Conservation (phyloP, 2,888 invertebrate species). For the Lepidocyrtoides sp. region DNA sequence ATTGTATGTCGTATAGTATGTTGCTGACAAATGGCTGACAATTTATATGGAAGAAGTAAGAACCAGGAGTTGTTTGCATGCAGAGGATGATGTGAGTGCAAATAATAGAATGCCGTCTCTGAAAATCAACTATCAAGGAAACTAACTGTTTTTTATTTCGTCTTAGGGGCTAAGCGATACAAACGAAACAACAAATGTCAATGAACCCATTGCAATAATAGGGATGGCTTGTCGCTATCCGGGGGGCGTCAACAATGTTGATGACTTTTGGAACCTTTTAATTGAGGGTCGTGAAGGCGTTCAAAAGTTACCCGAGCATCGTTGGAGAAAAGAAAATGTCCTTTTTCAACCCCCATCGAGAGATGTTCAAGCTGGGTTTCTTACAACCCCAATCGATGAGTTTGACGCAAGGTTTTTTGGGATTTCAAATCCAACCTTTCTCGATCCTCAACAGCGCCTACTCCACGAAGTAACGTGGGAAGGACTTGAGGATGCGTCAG, state of each 20-base stretch:
- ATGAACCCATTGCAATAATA: conserved; percentile 26
- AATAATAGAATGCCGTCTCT: too few relatives aligned
- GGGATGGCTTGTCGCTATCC: conserved; percentile 44
- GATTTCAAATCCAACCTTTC: conserved; percentile 15
- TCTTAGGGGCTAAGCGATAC: not conserved
- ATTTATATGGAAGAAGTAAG: conserved; percentile 55
- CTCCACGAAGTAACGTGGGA: conserved; percentile 53
- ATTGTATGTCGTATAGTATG: not conserved
- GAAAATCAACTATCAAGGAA: too few relatives aligned
- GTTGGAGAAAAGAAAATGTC: not conserved
- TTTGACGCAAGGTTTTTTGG: conserved; percentile 59
- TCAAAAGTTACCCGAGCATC: not conserved
- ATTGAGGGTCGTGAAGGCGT: conserved; percentile 40
- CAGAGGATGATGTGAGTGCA: too few relatives aligned
- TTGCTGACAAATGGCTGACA: conserved; percentile 46
- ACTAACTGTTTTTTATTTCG: too few relatives aligned
- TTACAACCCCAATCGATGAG: conserved; percentile 43
- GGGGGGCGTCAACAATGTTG: not conserved
- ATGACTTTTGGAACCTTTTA: conserved; percentile 10
- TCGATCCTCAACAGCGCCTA: conserved; percentile 63
- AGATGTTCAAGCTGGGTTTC: conserved; percentile 36
- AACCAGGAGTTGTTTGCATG: not conserved
- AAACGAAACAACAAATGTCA: not conserved
- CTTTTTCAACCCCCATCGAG: not conserved
- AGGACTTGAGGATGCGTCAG: conserved; percentile 37